Evolutionary conservation across 1,140 invertebrate genomes (phyloP).

Genomic region (Brachionus rubens): DNA sequence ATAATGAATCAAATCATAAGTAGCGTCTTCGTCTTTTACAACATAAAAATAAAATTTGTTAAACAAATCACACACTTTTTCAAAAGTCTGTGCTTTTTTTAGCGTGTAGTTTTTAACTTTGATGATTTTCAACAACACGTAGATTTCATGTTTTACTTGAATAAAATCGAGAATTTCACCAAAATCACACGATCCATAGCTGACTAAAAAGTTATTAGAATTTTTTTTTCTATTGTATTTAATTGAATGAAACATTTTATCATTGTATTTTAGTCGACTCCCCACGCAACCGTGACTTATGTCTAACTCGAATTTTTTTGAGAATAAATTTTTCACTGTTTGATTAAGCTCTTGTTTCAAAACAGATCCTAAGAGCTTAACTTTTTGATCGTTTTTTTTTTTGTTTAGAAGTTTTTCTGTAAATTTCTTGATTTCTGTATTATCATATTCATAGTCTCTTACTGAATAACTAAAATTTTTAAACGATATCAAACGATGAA

Average conservation of each 20-base stretch:
- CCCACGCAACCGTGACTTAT: neutral
- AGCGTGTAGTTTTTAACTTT: too few relatives aligned
- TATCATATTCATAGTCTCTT: neutral
- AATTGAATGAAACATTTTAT: neutral
- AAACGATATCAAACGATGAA: neutral
- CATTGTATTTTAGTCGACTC: neutral
- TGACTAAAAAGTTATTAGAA: neutral
- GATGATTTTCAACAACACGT: too few relatives aligned
- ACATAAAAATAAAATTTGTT: too few relatives aligned
- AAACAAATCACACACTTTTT: too few relatives aligned
- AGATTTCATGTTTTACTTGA: neutral
- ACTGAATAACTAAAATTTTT: neutral
- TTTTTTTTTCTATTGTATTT: neutral
- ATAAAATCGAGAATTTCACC: neutral
- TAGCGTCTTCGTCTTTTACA: too few relatives aligned
- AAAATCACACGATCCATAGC: neutral
- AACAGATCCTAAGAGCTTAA: too few relatives aligned
- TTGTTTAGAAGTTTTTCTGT: too few relatives aligned
- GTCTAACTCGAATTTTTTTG: neutral
- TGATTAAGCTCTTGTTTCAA: too few relatives aligned
- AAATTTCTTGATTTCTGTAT: neutral
- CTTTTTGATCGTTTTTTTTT: too few relatives aligned
- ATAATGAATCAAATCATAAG: too few relatives aligned
- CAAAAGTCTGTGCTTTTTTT: too few relatives aligned
- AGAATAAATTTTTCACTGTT: neutral